Evolutionary conservation across 2,797 vertebrate species (phyloP).

Genomic region (Heliangelus exortis): DNA sequence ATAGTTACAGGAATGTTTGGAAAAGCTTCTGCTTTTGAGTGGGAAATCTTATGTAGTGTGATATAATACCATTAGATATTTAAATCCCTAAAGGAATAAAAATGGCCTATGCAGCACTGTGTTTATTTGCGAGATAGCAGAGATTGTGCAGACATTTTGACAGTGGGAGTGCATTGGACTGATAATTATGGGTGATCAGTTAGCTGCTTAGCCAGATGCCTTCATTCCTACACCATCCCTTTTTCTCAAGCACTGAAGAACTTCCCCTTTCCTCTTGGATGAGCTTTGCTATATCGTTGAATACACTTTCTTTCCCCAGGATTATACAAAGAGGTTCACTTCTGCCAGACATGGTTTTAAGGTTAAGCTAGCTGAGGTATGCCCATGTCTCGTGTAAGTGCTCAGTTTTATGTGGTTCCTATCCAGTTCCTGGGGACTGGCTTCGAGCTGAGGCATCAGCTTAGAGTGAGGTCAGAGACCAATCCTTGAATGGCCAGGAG

Average conservation of each 20-base stretch:
- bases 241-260: not conserved
- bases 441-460: not conserved
- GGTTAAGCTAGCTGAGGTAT: not conserved
- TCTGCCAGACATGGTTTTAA: not conserved
- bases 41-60: not conserved
- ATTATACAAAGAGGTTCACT: not conserved
- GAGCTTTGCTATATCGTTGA: not conserved
- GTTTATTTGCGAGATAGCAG: not conserved
- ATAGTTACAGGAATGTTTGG: not conserved
- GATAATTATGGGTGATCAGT: not conserved
- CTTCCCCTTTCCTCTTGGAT: not conserved
- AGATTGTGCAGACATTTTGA: not conserved
- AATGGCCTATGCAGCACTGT: not conserved
- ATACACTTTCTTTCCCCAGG: not conserved
- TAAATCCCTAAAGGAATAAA: not conserved
- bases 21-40: not conserved
- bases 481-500: not conserved
- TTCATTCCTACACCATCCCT: not conserved
- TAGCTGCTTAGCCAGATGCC: not conserved
- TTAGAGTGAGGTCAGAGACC: not conserved
- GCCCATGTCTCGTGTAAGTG: not conserved
- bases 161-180: accelerated
- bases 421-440: not conserved
- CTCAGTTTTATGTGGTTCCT: not conserved
- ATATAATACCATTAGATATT: not conserved